These are phyloP conservation scores for Cavia aperea DNA, from an alignment of 2,113 vertebrate species.

Conservation along the genomic window DNA sequence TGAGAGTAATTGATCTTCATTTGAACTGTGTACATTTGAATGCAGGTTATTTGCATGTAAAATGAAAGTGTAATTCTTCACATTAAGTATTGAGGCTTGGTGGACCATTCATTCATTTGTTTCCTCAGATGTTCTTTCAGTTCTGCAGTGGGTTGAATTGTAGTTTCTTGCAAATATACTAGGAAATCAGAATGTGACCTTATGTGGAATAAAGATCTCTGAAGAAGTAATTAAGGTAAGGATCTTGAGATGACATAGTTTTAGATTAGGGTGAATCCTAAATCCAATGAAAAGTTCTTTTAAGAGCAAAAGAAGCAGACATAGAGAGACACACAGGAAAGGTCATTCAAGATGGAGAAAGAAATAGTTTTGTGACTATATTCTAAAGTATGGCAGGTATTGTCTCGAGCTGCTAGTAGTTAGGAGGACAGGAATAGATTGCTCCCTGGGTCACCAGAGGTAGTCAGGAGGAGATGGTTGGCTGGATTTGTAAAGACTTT, in stretches of 20 bases:
- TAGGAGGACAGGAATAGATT: background rate
- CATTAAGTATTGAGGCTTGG: background rate
- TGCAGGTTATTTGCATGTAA: background rate
- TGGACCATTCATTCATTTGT: background rate
- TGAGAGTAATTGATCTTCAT: background rate
- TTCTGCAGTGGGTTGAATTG: background rate
- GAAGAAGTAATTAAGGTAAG: background rate
- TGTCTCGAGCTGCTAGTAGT: no score
- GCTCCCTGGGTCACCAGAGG: background rate
- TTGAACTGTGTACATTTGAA: background rate
- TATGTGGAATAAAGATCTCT: background rate
- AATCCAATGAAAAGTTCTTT: background rate
- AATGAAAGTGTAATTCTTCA: background rate
- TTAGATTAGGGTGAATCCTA: background rate
- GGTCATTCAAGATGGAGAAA: background rate
- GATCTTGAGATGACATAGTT: background rate
- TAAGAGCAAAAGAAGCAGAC: background rate
- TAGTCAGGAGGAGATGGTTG: background rate
- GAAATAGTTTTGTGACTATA: no score
- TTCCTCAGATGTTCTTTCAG: background rate
- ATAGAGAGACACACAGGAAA: background rate
- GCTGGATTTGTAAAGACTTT: background rate
- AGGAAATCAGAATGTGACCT: background rate
- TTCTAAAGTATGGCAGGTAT: background rate
- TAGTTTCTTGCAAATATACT: background rate